A percentile compares a stretch with the other conserved stretches of the same genome.
Evolutionary conservation across 1,140 invertebrate species (phyloP).

Genomic region (Tetraneura akinire): DNA sequence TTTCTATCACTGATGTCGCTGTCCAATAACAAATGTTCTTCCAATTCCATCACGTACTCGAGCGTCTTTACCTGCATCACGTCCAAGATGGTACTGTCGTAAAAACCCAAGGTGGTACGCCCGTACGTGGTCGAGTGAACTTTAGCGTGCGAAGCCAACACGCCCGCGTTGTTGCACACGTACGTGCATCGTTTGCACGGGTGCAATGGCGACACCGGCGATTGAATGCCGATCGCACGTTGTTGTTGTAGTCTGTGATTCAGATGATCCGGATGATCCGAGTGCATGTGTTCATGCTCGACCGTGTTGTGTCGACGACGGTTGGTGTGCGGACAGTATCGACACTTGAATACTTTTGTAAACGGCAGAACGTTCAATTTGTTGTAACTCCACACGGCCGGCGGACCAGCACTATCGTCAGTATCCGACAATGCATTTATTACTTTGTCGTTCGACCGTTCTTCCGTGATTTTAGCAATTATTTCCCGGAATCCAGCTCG

Average conservation of each 20-base stretch:
- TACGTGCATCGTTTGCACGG: slow-evolving; percentile 80
- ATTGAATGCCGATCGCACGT: slow-evolving; percentile 55
- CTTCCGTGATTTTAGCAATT: neutral
- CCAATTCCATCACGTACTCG: slow-evolving; percentile 51
- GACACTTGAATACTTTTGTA: slow-evolving; percentile 82
- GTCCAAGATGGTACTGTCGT: slow-evolving; percentile 58
- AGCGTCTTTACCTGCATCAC: slow-evolving; percentile 71
- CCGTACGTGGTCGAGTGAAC: slow-evolving; percentile 73
- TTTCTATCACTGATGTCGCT: neutral
- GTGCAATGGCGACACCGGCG: slow-evolving; percentile 54
- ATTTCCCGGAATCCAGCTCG: slow-evolving; percentile 3
- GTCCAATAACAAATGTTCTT: neutral
- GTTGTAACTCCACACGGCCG: slow-evolving; percentile 73
- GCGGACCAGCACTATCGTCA: slow-evolving; percentile 60
- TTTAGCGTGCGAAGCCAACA: slow-evolving; percentile 76
- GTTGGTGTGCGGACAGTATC: slow-evolving; percentile 82
- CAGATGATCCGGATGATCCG: slow-evolving; percentile 5
- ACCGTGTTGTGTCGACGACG: slow-evolving; percentile 75
- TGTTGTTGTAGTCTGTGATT: neutral
- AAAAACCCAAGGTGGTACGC: slow-evolving; percentile 68
- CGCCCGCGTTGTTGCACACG: slow-evolving; percentile 73
- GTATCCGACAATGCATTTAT: slow-evolving; percentile 37
- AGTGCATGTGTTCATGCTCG: slow-evolving; percentile 85
- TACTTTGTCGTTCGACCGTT: neutral
- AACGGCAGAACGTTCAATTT: slow-evolving; percentile 64